phyloP scores from a whole-genome alignment of 2,113 vertebrate genomes.

The Cryptomyrus ogoouensis region DNA sequence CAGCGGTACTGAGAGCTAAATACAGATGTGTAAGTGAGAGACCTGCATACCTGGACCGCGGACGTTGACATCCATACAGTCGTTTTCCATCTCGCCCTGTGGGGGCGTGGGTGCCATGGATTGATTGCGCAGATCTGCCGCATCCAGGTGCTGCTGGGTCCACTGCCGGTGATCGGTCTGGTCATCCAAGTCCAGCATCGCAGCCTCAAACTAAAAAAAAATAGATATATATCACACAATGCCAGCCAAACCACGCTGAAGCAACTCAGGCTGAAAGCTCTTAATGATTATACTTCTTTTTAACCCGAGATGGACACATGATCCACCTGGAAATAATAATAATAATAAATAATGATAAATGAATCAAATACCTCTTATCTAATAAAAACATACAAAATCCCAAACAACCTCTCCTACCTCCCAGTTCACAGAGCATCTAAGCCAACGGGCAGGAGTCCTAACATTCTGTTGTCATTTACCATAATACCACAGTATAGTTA shows the following conservation, averaged over 20 bases:
- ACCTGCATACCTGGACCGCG: slow-evolving; percentile 79
- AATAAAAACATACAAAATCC: not conserved
- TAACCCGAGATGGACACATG: not conserved
- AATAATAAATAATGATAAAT: not conserved
- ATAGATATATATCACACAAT: not conserved
- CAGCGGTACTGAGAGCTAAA: not conserved
- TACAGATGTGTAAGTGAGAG: not conserved
- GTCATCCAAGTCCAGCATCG: slow-evolving; percentile 63
- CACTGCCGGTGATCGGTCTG: slow-evolving; percentile 76
- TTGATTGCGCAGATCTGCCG: slow-evolving; percentile 83
- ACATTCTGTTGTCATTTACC: not conserved
- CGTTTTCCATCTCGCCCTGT: slow-evolving; percentile 84
- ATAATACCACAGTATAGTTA: not conserved
- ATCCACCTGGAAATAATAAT: not conserved
- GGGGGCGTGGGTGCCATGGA: slow-evolving; percentile 90
- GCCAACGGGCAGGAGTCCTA: not conserved
- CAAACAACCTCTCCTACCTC: not conserved
- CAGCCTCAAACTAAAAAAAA: slow-evolving; percentile 53
- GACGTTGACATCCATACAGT: slow-evolving; percentile 95
- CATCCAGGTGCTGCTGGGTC: slow-evolving; percentile 68
- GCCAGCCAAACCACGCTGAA: not conserved
- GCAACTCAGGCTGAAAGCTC: not conserved
- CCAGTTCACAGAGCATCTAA: not conserved
- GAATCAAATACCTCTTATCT: not conserved
- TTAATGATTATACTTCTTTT: not conserved